These are phyloP conservation scores for Apteryx owenii DNA, from an alignment of 2,113 vertebrate genomes.

Conservation along the genomic window DNA sequence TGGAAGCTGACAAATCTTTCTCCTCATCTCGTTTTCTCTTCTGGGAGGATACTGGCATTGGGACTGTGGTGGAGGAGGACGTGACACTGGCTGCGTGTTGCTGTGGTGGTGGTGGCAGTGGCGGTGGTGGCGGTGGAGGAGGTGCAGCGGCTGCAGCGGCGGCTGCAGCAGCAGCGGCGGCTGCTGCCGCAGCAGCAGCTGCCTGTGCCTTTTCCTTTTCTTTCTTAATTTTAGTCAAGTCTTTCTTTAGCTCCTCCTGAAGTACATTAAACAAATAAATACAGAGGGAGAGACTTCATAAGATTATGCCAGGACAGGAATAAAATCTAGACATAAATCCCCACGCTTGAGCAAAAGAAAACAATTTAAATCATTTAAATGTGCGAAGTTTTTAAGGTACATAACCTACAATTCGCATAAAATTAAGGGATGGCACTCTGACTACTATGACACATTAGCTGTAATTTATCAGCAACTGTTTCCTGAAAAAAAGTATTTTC, in stretches of 20 bases:
- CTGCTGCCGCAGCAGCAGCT: slow-evolving; percentile 65
- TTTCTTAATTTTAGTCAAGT: slow-evolving; percentile 87
- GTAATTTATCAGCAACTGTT: not conserved
- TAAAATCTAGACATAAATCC: not conserved
- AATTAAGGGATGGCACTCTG: not conserved
- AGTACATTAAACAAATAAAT: slow-evolving; percentile 46
- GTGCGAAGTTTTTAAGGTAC: fast-evolving
- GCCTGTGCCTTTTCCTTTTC: slow-evolving; percentile 90
- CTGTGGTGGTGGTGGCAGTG: slow-evolving; percentile 30
- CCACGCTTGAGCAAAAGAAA: not conserved
- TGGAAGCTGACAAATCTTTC: slow-evolving; percentile 79
- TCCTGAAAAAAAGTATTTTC: not conserved
- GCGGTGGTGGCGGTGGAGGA: slow-evolving; percentile 46
- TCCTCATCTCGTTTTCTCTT: slow-evolving; percentile 96
- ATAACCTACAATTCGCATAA: not conserved
- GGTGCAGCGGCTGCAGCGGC: not conserved
- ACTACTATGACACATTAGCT: not conserved
- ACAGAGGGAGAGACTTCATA: slow-evolving; percentile 2
- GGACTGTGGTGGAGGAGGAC: slow-evolving; percentile 64
- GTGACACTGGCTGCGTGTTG: slow-evolving; percentile 64
- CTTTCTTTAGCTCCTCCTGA: slow-evolving; percentile 95
- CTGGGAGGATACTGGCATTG: slow-evolving; percentile 77
- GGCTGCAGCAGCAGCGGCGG: slow-evolving; percentile 54
- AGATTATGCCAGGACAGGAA: not conserved
- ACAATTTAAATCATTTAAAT: not conserved